These are phyloP conservation scores for Pyxicephalus adspersus DNA, from an alignment of 2,113 vertebrate genomes.

Conservation along the genomic window DNA sequence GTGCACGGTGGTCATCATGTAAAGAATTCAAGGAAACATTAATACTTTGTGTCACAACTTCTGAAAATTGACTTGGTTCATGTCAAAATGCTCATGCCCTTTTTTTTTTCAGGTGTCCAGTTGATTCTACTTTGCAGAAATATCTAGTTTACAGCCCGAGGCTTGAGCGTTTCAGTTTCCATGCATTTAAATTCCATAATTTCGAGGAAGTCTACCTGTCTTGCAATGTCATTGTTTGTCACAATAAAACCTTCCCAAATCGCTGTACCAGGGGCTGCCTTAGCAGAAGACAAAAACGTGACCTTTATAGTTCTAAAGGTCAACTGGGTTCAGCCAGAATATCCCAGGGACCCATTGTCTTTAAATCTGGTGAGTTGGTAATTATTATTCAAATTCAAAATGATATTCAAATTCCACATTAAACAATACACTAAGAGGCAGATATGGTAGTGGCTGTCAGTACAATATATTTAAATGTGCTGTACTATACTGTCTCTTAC, in stretches of 20 bases:
- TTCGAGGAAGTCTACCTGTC: conserved; percentile 25
- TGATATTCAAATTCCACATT: no score
- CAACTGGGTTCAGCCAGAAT: neutral
- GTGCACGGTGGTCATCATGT: no score
- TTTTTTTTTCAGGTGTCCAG: conserved; percentile 1
- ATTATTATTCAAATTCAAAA: no score
- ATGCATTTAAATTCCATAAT: conserved; percentile 34
- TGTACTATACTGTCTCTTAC: no score
- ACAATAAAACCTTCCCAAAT: conserved; percentile 1
- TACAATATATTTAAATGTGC: no score
- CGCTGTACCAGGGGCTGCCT: conserved; percentile 27
- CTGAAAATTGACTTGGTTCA: no score
- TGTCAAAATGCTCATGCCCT: no score
- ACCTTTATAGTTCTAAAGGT: neutral
- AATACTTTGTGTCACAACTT: no score
- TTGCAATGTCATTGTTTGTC: conserved; percentile 40
- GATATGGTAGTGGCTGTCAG: no score
- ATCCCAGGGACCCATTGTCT: conserved; percentile 22
- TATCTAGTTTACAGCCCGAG: neutral
- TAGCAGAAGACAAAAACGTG: neutral
- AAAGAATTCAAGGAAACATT: no score
- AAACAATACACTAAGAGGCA: no score
- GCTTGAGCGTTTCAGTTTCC: conserved; percentile 38
- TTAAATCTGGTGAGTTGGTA: neutral
- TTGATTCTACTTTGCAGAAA: neutral